Percentiles rank a stretch among this genome's conserved stretches.
These are phyloP conservation scores for Merluccius polli DNA, from an alignment of 2,797 vertebrate genomes.

Conservation along the genomic window DNA sequence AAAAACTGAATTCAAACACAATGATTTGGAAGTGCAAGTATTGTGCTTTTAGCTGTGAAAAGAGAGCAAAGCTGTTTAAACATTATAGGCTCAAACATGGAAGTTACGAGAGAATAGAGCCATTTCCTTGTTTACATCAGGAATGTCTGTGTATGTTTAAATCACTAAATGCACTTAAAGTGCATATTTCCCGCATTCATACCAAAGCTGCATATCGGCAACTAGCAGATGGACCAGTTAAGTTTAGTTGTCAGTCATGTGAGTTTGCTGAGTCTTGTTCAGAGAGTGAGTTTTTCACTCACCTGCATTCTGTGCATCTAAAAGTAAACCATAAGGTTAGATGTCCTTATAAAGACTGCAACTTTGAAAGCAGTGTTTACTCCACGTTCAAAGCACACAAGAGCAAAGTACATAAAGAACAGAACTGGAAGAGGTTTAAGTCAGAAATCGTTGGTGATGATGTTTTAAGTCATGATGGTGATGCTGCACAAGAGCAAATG, in stretches of 20 bases:
- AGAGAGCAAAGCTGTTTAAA: slow-evolving; percentile 4
- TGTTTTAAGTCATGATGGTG: not conserved
- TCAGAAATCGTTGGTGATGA: slow-evolving; percentile 26
- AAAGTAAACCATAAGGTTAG: slow-evolving; percentile 35
- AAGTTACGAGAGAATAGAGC: slow-evolving; percentile 17
- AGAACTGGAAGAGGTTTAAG: slow-evolving; percentile 31
- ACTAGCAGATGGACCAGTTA: not conserved
- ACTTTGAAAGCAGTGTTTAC: slow-evolving; percentile 32
- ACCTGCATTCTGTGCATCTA: slow-evolving; percentile 19
- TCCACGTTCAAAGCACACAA: slow-evolving; percentile 39
- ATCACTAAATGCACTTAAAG: slow-evolving; percentile 18
- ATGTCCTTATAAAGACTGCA: slow-evolving; percentile 31
- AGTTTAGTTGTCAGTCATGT: slow-evolving; percentile 5
- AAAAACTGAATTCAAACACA: not conserved
- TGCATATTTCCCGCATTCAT: slow-evolving; percentile 4
- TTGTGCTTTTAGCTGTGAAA: slow-evolving; percentile 7
- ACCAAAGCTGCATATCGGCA: slow-evolving; percentile 1
- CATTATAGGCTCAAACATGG: slow-evolving; percentile 19
- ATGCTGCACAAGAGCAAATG: slow-evolving; percentile 24
- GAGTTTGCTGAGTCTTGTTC: slow-evolving; percentile 8
- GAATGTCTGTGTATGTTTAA: slow-evolving; percentile 29
- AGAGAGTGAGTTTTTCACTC: slow-evolving; percentile 20
- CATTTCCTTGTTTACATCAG: slow-evolving; percentile 31
- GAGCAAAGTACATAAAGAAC: slow-evolving; percentile 27
- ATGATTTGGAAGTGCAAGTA: not conserved